These are phyloP conservation scores for Arrhopalites spinosus DNA, from an alignment of 2,888 invertebrate genomes.

Conservation along the genomic window DNA sequence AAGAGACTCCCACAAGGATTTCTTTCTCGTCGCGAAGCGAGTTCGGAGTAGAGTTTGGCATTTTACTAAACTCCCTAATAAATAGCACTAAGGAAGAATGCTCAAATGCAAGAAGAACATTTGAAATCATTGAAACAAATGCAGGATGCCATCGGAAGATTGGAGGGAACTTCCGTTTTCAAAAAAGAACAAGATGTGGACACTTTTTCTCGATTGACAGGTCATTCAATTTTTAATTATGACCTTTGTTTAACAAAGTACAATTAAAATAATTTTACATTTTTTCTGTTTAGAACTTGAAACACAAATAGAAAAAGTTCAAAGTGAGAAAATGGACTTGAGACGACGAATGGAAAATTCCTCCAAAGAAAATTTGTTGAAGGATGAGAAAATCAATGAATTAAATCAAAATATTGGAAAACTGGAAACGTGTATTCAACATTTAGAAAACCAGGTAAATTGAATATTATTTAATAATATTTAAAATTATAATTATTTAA, in stretches of 20 bases:
- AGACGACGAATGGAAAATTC: conserved; percentile 8
- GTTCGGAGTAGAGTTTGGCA: too few relatives aligned
- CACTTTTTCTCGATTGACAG: conserved; percentile 2
- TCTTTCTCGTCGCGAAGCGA: too few relatives aligned
- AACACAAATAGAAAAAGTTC: conserved; percentile 2
- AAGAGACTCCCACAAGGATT: too few relatives aligned
- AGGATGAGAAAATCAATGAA: conserved; percentile 27
- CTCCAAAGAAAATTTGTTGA: conserved; percentile 18
- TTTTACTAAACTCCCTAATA: too few relatives aligned
- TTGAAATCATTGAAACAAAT: conserved; percentile 26
- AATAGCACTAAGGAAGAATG: conserved; percentile 32
- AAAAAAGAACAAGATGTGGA: conserved; percentile 29
- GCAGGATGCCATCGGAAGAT: conserved; percentile 25
- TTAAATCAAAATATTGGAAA: conserved; percentile 29
- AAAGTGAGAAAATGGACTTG: conserved; percentile 21
- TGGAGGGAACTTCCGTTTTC: conserved; percentile 7
- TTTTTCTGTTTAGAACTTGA: too few relatives aligned
- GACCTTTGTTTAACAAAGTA: too few relatives aligned
- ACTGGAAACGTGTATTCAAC: conserved; percentile 25
- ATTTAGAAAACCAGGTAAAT: conserved; percentile 35
- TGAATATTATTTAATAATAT: too few relatives aligned
- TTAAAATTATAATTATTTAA: too few relatives aligned
- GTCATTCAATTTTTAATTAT: too few relatives aligned
- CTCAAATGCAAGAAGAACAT: conserved; percentile 28
- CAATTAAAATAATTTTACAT: too few relatives aligned